Conservation (phyloP, 2,888 invertebrate genomes). For the Macrophya alboannulata region DNA sequence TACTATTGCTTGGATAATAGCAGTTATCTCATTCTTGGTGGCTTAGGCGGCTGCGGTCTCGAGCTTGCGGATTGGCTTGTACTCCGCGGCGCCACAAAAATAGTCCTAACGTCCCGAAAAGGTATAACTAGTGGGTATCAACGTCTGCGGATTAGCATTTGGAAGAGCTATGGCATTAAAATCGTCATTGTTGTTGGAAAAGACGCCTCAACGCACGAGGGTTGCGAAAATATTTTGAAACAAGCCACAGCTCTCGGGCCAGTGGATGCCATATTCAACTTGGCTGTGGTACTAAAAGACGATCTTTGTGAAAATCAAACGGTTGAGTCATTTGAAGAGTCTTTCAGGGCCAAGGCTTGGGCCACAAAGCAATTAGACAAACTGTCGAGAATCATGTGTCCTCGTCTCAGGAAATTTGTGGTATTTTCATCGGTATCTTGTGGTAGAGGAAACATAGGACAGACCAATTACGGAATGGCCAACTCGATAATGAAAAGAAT, state of each 20-base stretch:
- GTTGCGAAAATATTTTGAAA: conserved; percentile 87
- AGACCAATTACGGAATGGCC: conserved; percentile 85
- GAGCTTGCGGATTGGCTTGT: conserved; percentile 94
- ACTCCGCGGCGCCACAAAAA: conserved; percentile 89
- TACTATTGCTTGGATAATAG: conserved; percentile 80
- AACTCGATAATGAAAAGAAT: conserved; percentile 83
- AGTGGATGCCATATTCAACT: conserved; percentile 86
- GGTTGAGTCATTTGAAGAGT: conserved; percentile 80
- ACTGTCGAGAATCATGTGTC: conserved; percentile 81
- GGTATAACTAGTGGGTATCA: conserved; percentile 94
- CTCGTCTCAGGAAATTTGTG: conserved; percentile 82
- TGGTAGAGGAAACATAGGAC: conserved; percentile 85
- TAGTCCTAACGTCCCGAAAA: conserved; percentile 91
- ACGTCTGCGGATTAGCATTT: conserved; percentile 84
- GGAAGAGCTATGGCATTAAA: conserved; percentile 87
- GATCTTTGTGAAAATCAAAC: conserved; percentile 77
- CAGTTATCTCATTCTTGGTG: conserved; percentile 86
- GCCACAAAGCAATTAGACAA: conserved; percentile 83
- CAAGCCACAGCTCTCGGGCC: conserved; percentile 81
- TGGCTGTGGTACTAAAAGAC: conserved; percentile 84
- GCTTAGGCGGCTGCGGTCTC: conserved; percentile 93
- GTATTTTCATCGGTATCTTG: conserved; percentile 86
- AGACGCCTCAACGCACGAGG: conserved; percentile 87
- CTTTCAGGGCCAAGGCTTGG: conserved; percentile 83
- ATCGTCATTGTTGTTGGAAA: conserved; percentile 86